Evolutionary conservation across 2,797 vertebrate species (phyloP).

Genomic region (Luscinia luscinia): DNA sequence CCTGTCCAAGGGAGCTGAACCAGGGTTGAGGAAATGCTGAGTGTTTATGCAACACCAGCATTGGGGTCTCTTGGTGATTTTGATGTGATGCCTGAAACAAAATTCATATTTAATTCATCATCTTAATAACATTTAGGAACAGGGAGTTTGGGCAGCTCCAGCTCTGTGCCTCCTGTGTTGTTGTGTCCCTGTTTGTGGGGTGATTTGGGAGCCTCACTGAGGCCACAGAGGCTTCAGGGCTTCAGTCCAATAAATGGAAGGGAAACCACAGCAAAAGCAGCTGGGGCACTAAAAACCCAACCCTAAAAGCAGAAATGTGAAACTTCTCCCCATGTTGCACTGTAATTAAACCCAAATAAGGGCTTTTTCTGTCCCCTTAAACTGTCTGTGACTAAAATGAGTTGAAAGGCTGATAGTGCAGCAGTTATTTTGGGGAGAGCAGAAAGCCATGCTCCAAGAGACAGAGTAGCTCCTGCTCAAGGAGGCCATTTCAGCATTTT

Average conservation of each 20-base stretch:
- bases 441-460: background rate
- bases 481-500: background rate
- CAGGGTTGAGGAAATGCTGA: background rate
- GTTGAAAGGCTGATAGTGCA: accelerated
- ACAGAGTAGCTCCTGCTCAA: accelerated
- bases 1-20: background rate
- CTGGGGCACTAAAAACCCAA: background rate
- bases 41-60: background rate
- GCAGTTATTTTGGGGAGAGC: background rate
- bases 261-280: background rate
- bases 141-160: accelerated
- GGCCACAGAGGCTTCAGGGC: accelerated
- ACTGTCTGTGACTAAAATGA: background rate
- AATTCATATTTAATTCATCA: conserved; percentile 46
- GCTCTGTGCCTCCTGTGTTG: background rate
- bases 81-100: background rate
- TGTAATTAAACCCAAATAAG: background rate
- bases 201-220: background rate
- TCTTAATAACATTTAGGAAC: background rate
- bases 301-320: background rate
- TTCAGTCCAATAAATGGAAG: accelerated
- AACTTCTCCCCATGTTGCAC: background rate
- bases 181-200: background rate
- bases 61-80: background rate
- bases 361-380: background rate